Percentiles rank a stretch among this genome's conserved stretches.
Evolutionary conservation across 2,888 invertebrate genomes (phyloP).

Genomic region (Aelia acuminata): DNA sequence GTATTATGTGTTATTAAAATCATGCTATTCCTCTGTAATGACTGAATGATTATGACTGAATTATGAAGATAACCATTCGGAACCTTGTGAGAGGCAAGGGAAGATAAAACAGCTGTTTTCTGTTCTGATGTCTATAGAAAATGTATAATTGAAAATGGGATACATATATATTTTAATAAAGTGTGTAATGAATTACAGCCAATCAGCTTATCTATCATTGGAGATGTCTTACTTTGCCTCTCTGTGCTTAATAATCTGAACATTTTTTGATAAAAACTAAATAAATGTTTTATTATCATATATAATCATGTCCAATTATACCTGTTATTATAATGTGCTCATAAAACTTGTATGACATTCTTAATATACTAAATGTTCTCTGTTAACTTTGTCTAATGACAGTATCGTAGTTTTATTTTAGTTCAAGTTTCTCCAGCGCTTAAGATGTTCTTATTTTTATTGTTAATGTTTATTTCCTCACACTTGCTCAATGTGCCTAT

Average conservation of each 20-base stretch:
- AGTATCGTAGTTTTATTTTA: background rate
- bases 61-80: background rate
- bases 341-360: background rate
- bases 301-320: background rate
- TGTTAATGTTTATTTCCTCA: constrained; percentile 2
- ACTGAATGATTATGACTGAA: background rate
- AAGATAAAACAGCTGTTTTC: background rate
- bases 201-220: background rate
- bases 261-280: background rate
- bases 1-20: background rate
- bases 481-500: constrained; percentile 36
- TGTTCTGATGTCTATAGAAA: background rate
- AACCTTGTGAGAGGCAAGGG: background rate
- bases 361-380: background rate
- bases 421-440: background rate
- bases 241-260: background rate
- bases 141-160: no score
- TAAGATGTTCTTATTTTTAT: background rate
- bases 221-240: background rate
- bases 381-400: background rate
- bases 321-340: background rate
- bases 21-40: background rate
- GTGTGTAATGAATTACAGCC: background rate
- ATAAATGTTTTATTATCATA: background rate
- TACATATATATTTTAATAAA: background rate